These are phyloP conservation scores for Elachura formosa DNA, from an alignment of 2,113 vertebrate species.

Conservation along the genomic window DNA sequence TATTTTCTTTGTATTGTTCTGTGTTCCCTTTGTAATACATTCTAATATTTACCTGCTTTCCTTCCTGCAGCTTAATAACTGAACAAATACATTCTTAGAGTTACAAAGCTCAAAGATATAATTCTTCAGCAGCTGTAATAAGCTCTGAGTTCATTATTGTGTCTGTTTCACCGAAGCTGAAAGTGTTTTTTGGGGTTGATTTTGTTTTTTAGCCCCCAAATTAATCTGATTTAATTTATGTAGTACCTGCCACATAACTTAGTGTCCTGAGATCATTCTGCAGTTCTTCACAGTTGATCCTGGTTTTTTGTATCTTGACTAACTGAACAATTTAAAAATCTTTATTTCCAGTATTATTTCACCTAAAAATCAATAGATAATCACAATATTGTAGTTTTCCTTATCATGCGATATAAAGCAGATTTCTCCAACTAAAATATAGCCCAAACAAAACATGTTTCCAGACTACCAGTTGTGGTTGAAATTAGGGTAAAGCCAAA, in stretches of 20 bases:
- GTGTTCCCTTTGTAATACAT: neutral
- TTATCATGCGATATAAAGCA: neutral
- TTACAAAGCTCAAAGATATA: neutral
- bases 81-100: neutral
- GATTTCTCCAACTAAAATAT: neutral
- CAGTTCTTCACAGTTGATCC: neutral
- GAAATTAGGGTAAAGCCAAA: neutral
- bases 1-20: neutral
- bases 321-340: neutral
- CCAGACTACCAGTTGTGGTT: neutral
- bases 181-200: neutral
- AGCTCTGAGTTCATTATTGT: neutral
- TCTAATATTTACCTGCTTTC: neutral
- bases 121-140: neutral
- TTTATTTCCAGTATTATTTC: neutral
- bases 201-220: neutral
- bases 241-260: neutral
- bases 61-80: neutral
- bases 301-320: neutral
- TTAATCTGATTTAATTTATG: neutral
- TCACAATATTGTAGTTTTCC: neutral
- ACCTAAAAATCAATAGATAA: neutral
- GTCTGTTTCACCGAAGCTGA: neutral
- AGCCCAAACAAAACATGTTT: neutral
- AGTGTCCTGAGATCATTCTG: neutral